Conservation (phyloP, 2,888 invertebrate species). For the Nomada goodeniana region DNA sequence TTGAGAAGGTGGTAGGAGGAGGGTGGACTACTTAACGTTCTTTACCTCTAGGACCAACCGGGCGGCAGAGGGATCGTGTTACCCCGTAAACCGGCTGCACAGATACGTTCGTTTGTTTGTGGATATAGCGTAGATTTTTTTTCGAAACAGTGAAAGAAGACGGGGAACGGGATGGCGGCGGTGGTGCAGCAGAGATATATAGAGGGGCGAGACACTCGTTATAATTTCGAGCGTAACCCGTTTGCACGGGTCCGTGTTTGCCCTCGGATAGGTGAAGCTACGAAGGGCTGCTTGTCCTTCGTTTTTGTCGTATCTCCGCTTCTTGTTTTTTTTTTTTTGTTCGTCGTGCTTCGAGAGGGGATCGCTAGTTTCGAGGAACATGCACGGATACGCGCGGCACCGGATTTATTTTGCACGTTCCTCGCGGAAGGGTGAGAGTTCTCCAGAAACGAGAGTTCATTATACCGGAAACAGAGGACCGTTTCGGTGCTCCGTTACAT, state of each 20-base stretch:
- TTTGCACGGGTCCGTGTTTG: constrained; percentile 65
- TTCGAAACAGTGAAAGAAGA: constrained; percentile 8
- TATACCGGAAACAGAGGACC: constrained; percentile 16
- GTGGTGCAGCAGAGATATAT: not conserved
- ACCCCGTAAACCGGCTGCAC: constrained; percentile 51
- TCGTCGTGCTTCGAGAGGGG: constrained; percentile 36
- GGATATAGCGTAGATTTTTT: constrained; percentile 62
- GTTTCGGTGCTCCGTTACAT: constrained; percentile 8
- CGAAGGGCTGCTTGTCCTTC: constrained; percentile 55
- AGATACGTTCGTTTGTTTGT: constrained; percentile 66
- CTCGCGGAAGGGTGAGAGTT: constrained; percentile 39
- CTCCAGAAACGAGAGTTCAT: constrained; percentile 14
- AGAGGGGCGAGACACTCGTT: constrained; percentile 49
- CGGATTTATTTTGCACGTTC: constrained; percentile 57
- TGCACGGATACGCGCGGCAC: constrained; percentile 27
- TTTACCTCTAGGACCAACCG: constrained; percentile 58
- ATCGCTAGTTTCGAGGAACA: constrained; percentile 56
- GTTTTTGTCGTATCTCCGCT: constrained; percentile 33
- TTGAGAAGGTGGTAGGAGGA: constrained; percentile 43
- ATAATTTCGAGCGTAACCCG: constrained; percentile 68
- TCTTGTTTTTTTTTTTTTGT: not conserved
- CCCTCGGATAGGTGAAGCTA: constrained; percentile 56
- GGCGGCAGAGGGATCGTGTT: constrained; percentile 58
- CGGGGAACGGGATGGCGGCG: not conserved
- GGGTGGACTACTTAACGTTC: constrained; percentile 69